phyloP scores from a whole-genome alignment of 37 sponge, comb jelly and placozoan genomes.

The Aphrocallistes beatrix region DNA sequence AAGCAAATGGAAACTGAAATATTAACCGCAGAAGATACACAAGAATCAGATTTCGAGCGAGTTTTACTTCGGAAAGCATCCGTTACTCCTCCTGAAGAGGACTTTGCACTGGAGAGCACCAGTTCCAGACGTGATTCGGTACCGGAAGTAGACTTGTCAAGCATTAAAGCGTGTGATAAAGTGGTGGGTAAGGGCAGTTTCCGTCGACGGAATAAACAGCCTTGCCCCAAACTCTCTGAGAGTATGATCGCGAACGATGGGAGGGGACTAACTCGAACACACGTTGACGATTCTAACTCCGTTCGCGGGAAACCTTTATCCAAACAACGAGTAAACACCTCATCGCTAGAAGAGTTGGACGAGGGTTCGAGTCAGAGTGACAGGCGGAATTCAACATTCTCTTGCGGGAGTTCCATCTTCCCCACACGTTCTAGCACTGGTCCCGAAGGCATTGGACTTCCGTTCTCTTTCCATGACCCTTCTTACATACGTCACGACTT shows the following conservation, averaged over 20 bases:
- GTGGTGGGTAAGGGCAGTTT: constrained; percentile 4
- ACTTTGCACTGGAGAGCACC: background rate
- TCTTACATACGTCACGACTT: constrained; percentile 7
- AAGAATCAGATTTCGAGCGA: background rate
- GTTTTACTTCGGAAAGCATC: background rate
- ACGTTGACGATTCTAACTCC: background rate
- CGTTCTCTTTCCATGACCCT: constrained; percentile 1
- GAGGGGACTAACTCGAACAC: background rate
- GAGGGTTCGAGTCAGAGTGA: constrained; percentile 6
- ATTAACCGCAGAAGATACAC: background rate
- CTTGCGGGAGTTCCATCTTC: background rate
- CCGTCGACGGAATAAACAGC: background rate
- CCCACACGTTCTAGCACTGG: background rate
- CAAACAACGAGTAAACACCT: background rate
- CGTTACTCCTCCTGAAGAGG: background rate
- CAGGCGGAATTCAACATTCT: background rate
- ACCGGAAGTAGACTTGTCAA: background rate
- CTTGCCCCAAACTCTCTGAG: background rate
- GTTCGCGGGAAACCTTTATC: background rate
- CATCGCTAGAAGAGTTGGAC: background rate
- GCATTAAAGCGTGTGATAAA: background rate
- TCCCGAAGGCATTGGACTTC: background rate
- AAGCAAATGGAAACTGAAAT: background rate
- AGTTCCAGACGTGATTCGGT: background rate
- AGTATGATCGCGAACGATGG: background rate